Evolutionary conservation across 2,797 vertebrate species (phyloP), one percentile per base, ranked within the genome.

Genomic region (Syndactyla subalaris): DNA sequence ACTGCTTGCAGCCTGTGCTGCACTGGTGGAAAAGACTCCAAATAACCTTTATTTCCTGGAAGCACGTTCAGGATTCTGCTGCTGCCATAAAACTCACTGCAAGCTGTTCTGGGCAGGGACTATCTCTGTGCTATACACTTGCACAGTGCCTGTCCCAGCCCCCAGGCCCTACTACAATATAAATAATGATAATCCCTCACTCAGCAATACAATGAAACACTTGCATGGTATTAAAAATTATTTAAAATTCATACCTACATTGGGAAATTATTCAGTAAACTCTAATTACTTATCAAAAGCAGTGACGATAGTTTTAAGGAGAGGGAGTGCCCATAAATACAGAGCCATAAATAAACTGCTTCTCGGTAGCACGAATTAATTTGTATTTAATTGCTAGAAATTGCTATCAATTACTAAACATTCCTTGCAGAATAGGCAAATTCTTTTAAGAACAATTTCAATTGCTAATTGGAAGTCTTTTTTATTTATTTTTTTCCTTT

Each of bases 381-480:
- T 98, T 96, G 96, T 97, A 97, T 97, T 98, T 98, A 98, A 98
- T 98, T 98, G 98, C 97, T 93, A 97, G 96, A 97, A 98, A 98
- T 98, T 96, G 97, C 96, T 93, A 98, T 96, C 95, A 89, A 91
- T 98, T 98, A 95, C 97, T 87, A 98, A 96, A 96, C 96, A 98
- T 77, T 96, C 95, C 93, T 96, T 93, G 92, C 93, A 97, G 95
- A 96, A 97, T 96, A 96, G 80, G 89, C 91, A 94, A 92, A 96
- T 95, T 95, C 94, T 97, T 96, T 82, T 73, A 95, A 94, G 95
- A 93, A 97, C 73, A 88, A 95, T 96, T 92, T 94, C 95, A 95
- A 82, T 85, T 95, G 89, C 92, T 96, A 96, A 96, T 95, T 75
- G 74, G 54, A 66, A 94, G 49, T 20, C 6, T 43, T 34, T 78